Conservation (phyloP, 2,113 vertebrate genomes). For the Argyrosomus japonicus region DNA sequence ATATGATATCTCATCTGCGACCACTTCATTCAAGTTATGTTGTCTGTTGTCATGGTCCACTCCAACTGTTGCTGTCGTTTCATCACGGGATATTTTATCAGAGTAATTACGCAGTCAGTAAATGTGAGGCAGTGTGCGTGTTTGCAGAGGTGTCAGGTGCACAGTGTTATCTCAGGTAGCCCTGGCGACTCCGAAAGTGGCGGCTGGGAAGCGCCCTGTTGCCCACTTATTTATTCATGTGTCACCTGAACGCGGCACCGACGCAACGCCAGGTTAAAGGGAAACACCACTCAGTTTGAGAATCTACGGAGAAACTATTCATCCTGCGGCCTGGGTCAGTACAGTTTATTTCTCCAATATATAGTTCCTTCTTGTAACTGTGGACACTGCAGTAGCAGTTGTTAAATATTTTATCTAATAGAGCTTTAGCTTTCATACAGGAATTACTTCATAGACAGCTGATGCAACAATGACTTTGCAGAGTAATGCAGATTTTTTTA, state of each 20-base stretch:
- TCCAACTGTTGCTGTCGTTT: slow-evolving; percentile 38
- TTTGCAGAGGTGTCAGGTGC: slow-evolving; percentile 73
- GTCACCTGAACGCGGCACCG: slow-evolving; percentile 77
- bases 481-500: neutral
- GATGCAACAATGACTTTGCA: slow-evolving; percentile 1
- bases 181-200: slow-evolving; percentile 42
- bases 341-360: neutral
- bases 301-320: neutral
- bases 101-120: slow-evolving; percentile 11
- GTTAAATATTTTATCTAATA: slow-evolving; percentile 2
- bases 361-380: neutral
- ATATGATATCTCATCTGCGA: no score
- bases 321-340: slow-evolving; percentile 9
- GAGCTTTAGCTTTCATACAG: neutral
- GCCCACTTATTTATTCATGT: slow-evolving; percentile 82
- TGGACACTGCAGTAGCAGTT: neutral
- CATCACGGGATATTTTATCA: neutral
- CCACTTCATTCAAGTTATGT: slow-evolving; percentile 9
- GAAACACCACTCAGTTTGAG: slow-evolving; percentile 13
- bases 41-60: neutral
- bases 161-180: slow-evolving; percentile 74
- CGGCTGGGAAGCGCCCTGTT: slow-evolving; percentile 71
- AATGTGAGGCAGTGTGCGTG: slow-evolving; percentile 28
- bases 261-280: slow-evolving; percentile 43
- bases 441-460: neutral